A percentile compares a stretch with the other conserved stretches of the same genome.
Evolutionary conservation across 1,140 invertebrate genomes (phyloP).

Genomic region (Bilobella aurantiaca): DNA sequence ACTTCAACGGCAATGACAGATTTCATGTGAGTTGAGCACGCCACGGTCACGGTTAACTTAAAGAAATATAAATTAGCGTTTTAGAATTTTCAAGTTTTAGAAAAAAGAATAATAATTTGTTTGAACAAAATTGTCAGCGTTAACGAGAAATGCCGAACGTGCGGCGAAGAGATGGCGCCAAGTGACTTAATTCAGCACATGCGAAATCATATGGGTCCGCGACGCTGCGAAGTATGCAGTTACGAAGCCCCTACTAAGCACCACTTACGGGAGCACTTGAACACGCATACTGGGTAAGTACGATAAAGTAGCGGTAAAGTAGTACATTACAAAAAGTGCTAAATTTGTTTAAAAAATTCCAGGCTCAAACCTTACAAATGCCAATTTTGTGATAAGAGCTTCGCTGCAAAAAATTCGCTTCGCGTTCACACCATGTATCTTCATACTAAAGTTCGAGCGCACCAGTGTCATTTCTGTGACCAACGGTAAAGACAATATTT

Average conservation of each 20-base stretch:
- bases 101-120: too few relatives aligned
- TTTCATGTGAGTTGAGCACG: too few relatives aligned
- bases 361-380: constrained; percentile 7
- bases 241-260: constrained; percentile 12
- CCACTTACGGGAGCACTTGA: constrained; percentile 10
- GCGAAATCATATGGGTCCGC: constrained; percentile 15
- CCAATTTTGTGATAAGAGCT: constrained; percentile 10
- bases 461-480: constrained; percentile 9
- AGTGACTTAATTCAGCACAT: constrained; percentile 11
- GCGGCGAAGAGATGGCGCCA: not conserved
- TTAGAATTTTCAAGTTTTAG: not conserved
- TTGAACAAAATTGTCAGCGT: not conserved
- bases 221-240: constrained; percentile 9
- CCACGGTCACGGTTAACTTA: too few relatives aligned
- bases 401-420: constrained; percentile 12
- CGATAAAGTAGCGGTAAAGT: not conserved
- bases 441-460: constrained; percentile 9
- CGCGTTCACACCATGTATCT: constrained; percentile 14
- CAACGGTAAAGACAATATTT: not conserved
- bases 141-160: constrained; percentile 2
- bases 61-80: not conserved
- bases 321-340: too few relatives aligned
- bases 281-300: constrained; percentile 9
- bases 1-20: not conserved
- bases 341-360: not conserved